A percentile compares a stretch with the other conserved stretches of the same genome.
Evolutionary conservation across 2,888 invertebrate species (phyloP).

Genomic region (Lymantria dispar): DNA sequence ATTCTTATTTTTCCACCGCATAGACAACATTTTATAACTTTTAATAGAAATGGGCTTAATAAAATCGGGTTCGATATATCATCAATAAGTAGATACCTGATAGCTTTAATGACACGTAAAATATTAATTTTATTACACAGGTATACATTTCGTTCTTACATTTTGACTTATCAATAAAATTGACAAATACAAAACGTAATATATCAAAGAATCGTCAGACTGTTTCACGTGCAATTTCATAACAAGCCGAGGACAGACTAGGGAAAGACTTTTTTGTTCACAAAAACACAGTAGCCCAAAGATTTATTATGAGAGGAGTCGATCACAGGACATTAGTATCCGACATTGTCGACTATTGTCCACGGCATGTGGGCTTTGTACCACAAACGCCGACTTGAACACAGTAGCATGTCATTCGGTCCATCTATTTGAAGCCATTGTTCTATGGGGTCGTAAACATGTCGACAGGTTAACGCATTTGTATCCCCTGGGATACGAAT

Average conservation of each 20-base stretch:
- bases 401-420: slow-evolving; percentile 35
- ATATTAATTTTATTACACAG: background rate
- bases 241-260: slow-evolving; percentile 33
- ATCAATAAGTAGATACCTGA: no score
- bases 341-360: slow-evolving; percentile 70
- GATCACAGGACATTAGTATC: slow-evolving; percentile 80
- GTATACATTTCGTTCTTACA: background rate
- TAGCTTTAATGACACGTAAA: background rate
- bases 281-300: slow-evolving; percentile 58
- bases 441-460: slow-evolving; percentile 71
- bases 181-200: slow-evolving; percentile 4
- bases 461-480: slow-evolving; percentile 70
- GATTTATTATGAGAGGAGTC: slow-evolving; percentile 72
- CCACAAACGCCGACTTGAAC: slow-evolving; percentile 32
- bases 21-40: no score
- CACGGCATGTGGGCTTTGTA: slow-evolving; percentile 69
- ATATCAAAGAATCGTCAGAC: slow-evolving; percentile 18
- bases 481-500: slow-evolving; percentile 21
- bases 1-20: no score
- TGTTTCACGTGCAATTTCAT: slow-evolving; percentile 22
- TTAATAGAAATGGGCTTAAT: no score
- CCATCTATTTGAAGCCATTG: slow-evolving; percentile 42
- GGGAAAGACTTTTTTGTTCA: slow-evolving; percentile 31
- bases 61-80: no score
- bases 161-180: slow-evolving; percentile 1